These are phyloP conservation scores for Taenaris catops DNA, from an alignment of 2,888 invertebrate species.

Conservation along the genomic window DNA sequence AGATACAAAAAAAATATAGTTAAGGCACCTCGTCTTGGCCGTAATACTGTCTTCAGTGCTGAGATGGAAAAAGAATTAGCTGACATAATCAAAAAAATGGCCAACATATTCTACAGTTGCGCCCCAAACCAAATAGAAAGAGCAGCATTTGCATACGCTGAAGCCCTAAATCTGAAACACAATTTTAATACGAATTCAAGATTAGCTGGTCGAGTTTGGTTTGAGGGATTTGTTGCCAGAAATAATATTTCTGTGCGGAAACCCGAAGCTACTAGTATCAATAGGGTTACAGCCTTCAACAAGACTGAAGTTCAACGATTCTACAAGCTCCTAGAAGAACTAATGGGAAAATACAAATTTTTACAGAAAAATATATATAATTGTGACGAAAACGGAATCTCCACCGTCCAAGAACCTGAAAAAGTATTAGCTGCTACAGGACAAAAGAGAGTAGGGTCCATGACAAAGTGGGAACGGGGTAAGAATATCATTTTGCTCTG, in stretches of 20 bases:
- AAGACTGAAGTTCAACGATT: slow-evolving; percentile 22
- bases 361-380: slow-evolving; percentile 40
- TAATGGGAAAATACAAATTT: slow-evolving; percentile 31
- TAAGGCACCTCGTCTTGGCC: slow-evolving; percentile 14
- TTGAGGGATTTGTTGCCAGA: slow-evolving; percentile 8
- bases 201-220: slow-evolving; percentile 27
- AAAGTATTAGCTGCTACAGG: slow-evolving; percentile 48
- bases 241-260: neutral
- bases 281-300: slow-evolving; percentile 33
- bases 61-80: slow-evolving; percentile 25
- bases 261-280: slow-evolving; percentile 31
- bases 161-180: slow-evolving; percentile 18
- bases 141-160: slow-evolving; percentile 21
- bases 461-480: slow-evolving; percentile 48
- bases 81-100: too few species aligned
- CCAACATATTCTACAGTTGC: slow-evolving; percentile 30
- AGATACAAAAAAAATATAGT: slow-evolving; percentile 14
- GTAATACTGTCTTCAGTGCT: slow-evolving; percentile 23
- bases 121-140: slow-evolving; percentile 28
- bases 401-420: slow-evolving; percentile 44
- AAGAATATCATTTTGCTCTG: slow-evolving; percentile 48
- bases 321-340: slow-evolving; percentile 26
- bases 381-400: slow-evolving; percentile 51
- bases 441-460: slow-evolving; percentile 45
- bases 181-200: slow-evolving; percentile 23